phyloP scores from a whole-genome alignment of 2,797 vertebrate species.

The Knipowitschia caucasica region DNA sequence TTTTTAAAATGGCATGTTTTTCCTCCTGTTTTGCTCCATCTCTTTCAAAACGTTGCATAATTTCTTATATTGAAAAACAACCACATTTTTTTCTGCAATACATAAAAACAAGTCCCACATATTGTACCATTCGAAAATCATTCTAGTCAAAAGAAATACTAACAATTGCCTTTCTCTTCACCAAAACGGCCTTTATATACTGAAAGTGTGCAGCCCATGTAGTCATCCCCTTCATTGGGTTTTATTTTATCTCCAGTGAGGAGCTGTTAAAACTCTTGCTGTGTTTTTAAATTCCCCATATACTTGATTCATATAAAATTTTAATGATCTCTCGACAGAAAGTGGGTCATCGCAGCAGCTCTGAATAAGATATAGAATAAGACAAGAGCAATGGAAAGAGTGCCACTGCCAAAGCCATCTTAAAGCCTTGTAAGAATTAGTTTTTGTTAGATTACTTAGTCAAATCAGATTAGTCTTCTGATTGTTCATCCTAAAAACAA shows the following conservation, averaged over 20 bases:
- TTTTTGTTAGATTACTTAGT: too few relatives aligned
- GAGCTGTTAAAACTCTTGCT: constrained; percentile 34
- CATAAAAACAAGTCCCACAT: too few relatives aligned
- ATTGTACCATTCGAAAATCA: too few relatives aligned
- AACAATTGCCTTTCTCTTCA: not conserved
- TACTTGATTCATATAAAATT: constrained; percentile 45
- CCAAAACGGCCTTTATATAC: not conserved
- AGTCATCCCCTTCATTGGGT: constrained; percentile 21
- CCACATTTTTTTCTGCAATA: too few relatives aligned
- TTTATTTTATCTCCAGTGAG: constrained; percentile 30
- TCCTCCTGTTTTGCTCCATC: too few relatives aligned
- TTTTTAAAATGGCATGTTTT: too few relatives aligned
- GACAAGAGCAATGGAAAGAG: constrained; percentile 5
- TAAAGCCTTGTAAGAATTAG: not conserved
- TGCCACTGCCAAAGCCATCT: not conserved
- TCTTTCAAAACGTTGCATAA: too few relatives aligned
- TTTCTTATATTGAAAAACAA: too few relatives aligned
- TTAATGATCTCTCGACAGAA: constrained; percentile 55
- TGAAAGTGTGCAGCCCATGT: not conserved
- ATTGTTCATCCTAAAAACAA: too few relatives aligned
- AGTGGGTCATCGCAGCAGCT: constrained; percentile 55
- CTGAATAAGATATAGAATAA: constrained; percentile 26
- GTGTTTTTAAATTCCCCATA: constrained; percentile 38
- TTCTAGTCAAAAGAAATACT: too few relatives aligned
- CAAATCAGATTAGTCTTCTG: too few relatives aligned